Conservation (phyloP, 2,888 invertebrate genomes). For the Rhamnusium bicolor region DNA sequence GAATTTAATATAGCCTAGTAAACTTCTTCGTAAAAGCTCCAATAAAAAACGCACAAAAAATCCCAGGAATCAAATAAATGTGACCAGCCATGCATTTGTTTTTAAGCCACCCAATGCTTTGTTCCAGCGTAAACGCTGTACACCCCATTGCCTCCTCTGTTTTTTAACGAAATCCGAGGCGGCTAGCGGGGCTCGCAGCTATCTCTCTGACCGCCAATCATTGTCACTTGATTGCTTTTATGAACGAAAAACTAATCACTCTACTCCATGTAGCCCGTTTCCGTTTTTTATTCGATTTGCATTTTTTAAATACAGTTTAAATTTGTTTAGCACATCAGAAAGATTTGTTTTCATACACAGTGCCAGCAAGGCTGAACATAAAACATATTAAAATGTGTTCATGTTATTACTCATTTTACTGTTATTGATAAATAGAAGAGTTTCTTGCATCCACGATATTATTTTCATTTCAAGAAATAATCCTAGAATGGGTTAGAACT, state of each 20-base stretch:
- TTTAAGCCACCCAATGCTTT: conserved; percentile 58
- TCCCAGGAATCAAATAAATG: conserved; percentile 62
- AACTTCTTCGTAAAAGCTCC: conserved; percentile 13
- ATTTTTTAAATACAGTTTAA: conserved; percentile 22
- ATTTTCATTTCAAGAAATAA: too few relatives aligned
- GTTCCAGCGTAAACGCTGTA: conserved; percentile 61
- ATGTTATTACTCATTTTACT: too few relatives aligned
- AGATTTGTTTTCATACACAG: not conserved
- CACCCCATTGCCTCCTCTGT: conserved; percentile 59
- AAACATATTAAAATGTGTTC: too few relatives aligned
- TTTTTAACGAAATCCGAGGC: conserved; percentile 36
- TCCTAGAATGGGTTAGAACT: too few relatives aligned
- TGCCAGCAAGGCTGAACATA: not conserved
- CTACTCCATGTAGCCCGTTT: conserved; percentile 19
- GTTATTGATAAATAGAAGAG: too few relatives aligned
- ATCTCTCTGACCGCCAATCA: conserved; percentile 55
- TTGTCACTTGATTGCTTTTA: conserved; percentile 57
- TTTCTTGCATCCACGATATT: too few relatives aligned
- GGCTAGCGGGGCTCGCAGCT: conserved; percentile 28
- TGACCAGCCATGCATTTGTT: conserved; percentile 61
- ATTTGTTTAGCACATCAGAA: not conserved
- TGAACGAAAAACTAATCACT: conserved; percentile 40
- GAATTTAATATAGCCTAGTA: conserved; percentile 28
- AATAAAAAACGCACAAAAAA: conserved; percentile 49
- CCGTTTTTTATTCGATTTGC: conserved; percentile 28